A percentile compares a stretch with the other conserved stretches of the same genome.
These are phyloP conservation scores for Tyrophagus putrescentiae DNA, from an alignment of 1,140 invertebrate genomes.

Conservation along the genomic window DNA sequence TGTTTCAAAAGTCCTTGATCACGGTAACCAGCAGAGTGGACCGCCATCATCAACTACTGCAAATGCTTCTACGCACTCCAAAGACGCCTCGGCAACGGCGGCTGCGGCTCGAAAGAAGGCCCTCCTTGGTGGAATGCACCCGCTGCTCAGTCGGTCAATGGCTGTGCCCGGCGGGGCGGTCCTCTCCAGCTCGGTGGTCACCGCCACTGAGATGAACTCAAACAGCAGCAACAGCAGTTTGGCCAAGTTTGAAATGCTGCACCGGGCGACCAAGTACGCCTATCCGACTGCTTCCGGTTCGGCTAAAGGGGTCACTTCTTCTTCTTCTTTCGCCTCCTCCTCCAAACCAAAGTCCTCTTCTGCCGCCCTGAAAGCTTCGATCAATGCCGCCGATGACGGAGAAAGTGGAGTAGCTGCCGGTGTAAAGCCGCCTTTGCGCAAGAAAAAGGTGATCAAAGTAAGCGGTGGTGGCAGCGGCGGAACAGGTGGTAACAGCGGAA, in stretches of 20 bases:
- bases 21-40: not conserved
- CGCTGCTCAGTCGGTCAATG: not conserved
- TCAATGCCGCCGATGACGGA: not conserved
- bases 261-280: not conserved
- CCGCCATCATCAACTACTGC: not conserved
- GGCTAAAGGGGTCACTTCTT: not conserved
- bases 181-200: not conserved
- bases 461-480: too few species aligned
- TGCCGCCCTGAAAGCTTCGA: not conserved
- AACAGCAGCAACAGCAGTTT: not conserved
- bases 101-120: too few species aligned
- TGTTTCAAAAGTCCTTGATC: too few species aligned
- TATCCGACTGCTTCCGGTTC: not conserved
- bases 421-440: too few species aligned
- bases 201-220: not conserved
- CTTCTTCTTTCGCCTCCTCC: too few species aligned
- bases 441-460: too few species aligned
- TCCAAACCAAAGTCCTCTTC: not conserved
- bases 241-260: not conserved
- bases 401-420: too few species aligned
- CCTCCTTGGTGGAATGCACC: too few species aligned
- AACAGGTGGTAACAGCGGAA: too few species aligned
- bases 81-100: too few species aligned
- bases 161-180: slow-evolving; percentile 20
- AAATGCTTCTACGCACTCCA: too few species aligned